A percentile compares a stretch with the other conserved stretches of the same genome.
Evolutionary conservation across 2,888 invertebrate genomes (phyloP).

Genomic region (Spatulosminthurus flaviceps): DNA sequence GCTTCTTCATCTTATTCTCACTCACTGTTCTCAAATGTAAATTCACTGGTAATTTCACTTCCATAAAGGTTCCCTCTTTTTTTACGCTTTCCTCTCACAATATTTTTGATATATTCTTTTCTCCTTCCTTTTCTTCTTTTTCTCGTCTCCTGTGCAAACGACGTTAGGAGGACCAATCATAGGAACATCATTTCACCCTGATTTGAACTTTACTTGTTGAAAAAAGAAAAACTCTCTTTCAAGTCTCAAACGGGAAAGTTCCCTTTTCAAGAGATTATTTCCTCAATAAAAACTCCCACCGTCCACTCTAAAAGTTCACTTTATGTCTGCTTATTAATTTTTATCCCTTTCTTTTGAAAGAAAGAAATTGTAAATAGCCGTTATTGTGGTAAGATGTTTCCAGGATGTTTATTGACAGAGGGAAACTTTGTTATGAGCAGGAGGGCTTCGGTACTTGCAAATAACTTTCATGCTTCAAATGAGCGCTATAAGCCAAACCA

Average conservation of each 20-base stretch:
- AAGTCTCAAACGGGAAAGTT: neutral
- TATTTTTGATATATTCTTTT: no score
- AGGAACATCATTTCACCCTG: neutral
- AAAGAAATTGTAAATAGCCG: no score
- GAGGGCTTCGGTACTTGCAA: neutral
- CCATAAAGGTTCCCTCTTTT: constrained; percentile 32
- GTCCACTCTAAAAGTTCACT: neutral
- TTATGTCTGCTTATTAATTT: neutral
- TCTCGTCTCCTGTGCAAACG: neutral
- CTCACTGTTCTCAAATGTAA: constrained; percentile 29
- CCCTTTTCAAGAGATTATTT: neutral
- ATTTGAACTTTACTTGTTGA: no score
- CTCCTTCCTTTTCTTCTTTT: neutral
- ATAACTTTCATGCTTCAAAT: neutral
- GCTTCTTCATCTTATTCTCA: constrained; percentile 57
- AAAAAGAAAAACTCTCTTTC: neutral
- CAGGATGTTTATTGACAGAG: no score
- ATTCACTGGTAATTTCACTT: constrained; percentile 45
- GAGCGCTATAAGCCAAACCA: neutral
- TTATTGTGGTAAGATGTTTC: no score
- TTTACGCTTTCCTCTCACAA: no score
- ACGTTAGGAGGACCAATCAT: neutral
- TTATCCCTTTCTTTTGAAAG: no score
- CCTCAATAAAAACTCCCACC: neutral
- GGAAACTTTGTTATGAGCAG: no score